Percentiles rank a stretch among this genome's conserved stretches.
phyloP scores from a whole-genome alignment of 2,888 invertebrate species.

The Tanytarsus gracilentus region DNA sequence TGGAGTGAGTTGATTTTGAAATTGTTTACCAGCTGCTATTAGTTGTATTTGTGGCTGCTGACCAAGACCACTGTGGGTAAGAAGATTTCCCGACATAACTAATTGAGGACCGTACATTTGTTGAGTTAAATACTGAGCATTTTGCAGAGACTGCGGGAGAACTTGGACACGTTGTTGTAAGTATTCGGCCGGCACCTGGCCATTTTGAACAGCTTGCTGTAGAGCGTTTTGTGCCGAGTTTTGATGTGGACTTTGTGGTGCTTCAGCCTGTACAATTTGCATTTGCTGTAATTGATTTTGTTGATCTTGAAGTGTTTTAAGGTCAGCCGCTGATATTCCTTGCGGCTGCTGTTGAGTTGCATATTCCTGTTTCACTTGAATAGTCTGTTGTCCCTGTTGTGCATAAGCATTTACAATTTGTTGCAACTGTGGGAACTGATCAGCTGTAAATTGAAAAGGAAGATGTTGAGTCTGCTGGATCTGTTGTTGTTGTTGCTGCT shows the following conservation, averaged over 20 bases:
- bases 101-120: constrained; percentile 76
- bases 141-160: constrained; percentile 68
- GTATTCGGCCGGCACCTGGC: constrained; percentile 58
- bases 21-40: constrained; percentile 74
- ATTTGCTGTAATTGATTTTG: constrained; percentile 45
- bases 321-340: constrained; percentile 33
- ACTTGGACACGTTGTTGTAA: constrained; percentile 71
- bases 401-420: constrained; percentile 51
- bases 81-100: constrained; percentile 68
- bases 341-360: constrained; percentile 35
- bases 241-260: constrained; percentile 45
- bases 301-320: constrained; percentile 41
- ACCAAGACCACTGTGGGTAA: constrained; percentile 47
- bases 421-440: constrained; percentile 51
- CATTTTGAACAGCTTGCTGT: constrained; percentile 55
- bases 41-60: constrained; percentile 52
- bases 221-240: constrained; percentile 45
- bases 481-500: constrained; percentile 33
- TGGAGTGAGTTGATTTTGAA: constrained; percentile 66
- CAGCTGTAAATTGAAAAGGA: constrained; percentile 43
- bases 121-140: constrained; percentile 59
- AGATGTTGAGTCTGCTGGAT: constrained; percentile 33
- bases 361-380: constrained; percentile 44
- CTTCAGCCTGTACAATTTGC: constrained; percentile 41
- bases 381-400: constrained; percentile 40